Evolutionary conservation across 2,113 vertebrate genomes (phyloP).

Genomic region (Sceloporus undulatus): DNA sequence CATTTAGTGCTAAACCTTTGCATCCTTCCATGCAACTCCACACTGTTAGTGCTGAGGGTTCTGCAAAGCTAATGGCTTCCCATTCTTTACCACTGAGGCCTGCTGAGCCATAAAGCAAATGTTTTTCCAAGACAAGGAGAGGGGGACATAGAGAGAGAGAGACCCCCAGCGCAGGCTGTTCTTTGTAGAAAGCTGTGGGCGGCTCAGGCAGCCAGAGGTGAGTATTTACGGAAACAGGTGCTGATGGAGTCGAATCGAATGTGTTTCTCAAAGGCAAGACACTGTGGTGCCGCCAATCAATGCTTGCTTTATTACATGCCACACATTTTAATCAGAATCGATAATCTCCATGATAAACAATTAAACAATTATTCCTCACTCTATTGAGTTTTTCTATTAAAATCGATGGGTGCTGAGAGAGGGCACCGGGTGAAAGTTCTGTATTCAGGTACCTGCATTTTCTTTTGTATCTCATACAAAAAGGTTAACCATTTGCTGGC

Average conservation of each 20-base stretch:
- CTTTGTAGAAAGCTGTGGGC: background rate
- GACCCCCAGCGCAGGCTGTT: background rate
- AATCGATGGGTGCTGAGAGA: constrained; percentile 67
- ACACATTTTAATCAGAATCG: constrained; percentile 82
- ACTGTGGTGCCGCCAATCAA: constrained; percentile 61
- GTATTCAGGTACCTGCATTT: constrained; percentile 17
- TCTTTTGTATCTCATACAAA: constrained; percentile 3
- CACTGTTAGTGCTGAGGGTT: constrained; percentile 43
- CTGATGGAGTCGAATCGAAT: constrained; percentile 71
- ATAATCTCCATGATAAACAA: constrained; percentile 81
- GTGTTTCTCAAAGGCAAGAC: constrained; percentile 64
- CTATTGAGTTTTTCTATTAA: constrained; percentile 73
- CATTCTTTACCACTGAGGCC: constrained; percentile 42
- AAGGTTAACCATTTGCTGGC: background rate
- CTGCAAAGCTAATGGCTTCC: constrained; percentile 62
- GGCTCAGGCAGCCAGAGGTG: background rate
- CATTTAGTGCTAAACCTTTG: constrained; percentile 57
- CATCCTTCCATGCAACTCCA: background rate
- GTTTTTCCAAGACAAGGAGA: background rate
- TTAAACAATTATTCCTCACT: constrained; percentile 83
- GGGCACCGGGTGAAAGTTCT: constrained; percentile 31
- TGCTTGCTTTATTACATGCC: constrained; percentile 75
- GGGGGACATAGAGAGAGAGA: background rate
- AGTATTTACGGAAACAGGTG: constrained; percentile 53
- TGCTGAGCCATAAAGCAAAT: constrained; percentile 27